phyloP scores from a whole-genome alignment of 1,140 invertebrate species.

The Anastatus disparis region DNA sequence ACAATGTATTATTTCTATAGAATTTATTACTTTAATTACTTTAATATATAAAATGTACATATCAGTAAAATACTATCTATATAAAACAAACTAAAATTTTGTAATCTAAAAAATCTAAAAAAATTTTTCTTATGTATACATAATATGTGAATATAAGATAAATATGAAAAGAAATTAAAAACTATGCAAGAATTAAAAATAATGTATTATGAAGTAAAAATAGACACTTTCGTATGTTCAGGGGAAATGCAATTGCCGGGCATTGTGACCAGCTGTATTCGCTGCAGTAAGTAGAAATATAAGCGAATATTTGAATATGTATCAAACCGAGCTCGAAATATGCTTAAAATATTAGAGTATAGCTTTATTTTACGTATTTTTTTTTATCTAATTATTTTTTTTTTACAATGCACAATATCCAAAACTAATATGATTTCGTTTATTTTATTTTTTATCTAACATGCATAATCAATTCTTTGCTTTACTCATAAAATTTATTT shows the following conservation, averaged over 20 bases:
- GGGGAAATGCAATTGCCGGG: slow-evolving; percentile 67
- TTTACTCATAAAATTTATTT: slow-evolving; percentile 39
- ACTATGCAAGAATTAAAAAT: slow-evolving; percentile 5
- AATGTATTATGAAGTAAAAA: slow-evolving; percentile 37
- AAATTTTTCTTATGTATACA: not conserved
- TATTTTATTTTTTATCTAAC: slow-evolving; percentile 16
- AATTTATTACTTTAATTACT: too few species aligned
- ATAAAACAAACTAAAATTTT: slow-evolving; percentile 1
- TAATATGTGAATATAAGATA: not conserved
- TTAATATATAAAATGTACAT: not conserved
- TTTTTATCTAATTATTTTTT: not conserved
- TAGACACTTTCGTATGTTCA: slow-evolving; percentile 63
- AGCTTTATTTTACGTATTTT: slow-evolving; percentile 45
- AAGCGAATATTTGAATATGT: slow-evolving; percentile 41
- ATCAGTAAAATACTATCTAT: not conserved
- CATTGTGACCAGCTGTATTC: slow-evolving; percentile 68
- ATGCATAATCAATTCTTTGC: not conserved
- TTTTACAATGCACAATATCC: slow-evolving; percentile 28
- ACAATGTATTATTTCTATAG: too few species aligned
- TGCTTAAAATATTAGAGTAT: slow-evolving; percentile 44
- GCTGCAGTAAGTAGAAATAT: slow-evolving; percentile 66
- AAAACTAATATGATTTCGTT: slow-evolving; percentile 33
- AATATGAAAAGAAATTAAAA: not conserved
- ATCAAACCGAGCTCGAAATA: slow-evolving; percentile 39
- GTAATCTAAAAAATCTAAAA: not conserved